phyloP scores from a whole-genome alignment of 2,888 invertebrate genomes.

The Hirudinaria manillensis region DNA sequence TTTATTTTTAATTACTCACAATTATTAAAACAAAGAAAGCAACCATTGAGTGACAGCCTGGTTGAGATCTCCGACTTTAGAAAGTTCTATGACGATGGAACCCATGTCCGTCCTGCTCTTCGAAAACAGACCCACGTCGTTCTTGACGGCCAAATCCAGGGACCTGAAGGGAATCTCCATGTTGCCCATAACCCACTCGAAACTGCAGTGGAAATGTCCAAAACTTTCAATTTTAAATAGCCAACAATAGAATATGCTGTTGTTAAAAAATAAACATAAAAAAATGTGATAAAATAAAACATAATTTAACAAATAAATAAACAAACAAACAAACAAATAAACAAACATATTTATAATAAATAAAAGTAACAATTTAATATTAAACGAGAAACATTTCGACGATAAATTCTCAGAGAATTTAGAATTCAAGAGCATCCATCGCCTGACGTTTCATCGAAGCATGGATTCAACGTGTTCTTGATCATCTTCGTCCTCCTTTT shows the following conservation, averaged over 20 bases:
- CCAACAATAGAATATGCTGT: too few relatives aligned
- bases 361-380: too few relatives aligned
- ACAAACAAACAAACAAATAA: not conserved
- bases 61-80: slow-evolving; percentile 65
- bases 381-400: too few relatives aligned
- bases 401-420: too few relatives aligned
- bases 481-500: slow-evolving; percentile 56
- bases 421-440: too few relatives aligned
- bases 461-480: slow-evolving; percentile 83
- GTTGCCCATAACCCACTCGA: slow-evolving; percentile 77
- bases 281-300: not conserved
- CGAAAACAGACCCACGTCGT: slow-evolving; percentile 59
- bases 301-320: not conserved
- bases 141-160: slow-evolving; percentile 73
- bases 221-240: not conserved
- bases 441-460: slow-evolving; percentile 74
- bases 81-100: slow-evolving; percentile 64
- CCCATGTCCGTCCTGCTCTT: slow-evolving; percentile 67
- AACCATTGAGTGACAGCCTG: slow-evolving; percentile 71
- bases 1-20: too few relatives aligned
- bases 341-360: too few relatives aligned
- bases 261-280: too few relatives aligned
- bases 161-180: slow-evolving; percentile 72
- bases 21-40: too few relatives aligned
- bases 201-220: slow-evolving; percentile 50